Conservation (phyloP, 1,140 invertebrate species). For the Bombus haemorrhoidalis region DNA sequence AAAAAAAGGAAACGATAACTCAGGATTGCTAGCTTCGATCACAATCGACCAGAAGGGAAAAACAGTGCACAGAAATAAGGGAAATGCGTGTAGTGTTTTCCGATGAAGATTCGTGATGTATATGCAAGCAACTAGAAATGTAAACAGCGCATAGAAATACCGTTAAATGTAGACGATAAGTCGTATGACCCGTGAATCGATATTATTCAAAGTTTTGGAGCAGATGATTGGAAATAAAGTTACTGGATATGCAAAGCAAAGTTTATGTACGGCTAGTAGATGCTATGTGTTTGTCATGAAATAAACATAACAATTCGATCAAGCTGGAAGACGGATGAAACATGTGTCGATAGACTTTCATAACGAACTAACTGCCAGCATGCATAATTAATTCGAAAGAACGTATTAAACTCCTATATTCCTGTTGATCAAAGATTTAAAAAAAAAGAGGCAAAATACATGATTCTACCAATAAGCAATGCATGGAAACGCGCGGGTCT, state of each 20-base stretch:
- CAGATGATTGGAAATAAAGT: neutral
- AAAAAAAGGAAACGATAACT: neutral
- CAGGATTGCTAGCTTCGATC: neutral
- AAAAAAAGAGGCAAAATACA: neutral
- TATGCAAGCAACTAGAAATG: neutral
- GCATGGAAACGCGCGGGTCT: slow-evolving; percentile 40
- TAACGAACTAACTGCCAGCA: slow-evolving; percentile 55
- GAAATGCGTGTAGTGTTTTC: too few species aligned
- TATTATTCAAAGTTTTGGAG: neutral
- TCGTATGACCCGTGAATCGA: neutral
- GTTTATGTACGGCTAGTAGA: neutral
- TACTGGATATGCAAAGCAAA: neutral
- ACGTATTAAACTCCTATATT: slow-evolving; percentile 30
- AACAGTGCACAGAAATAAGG: neutral
- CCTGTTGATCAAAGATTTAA: neutral
- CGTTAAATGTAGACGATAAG: neutral
- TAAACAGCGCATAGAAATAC: slow-evolving; percentile 2
- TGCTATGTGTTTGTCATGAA: neutral
- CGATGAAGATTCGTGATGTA: neutral
- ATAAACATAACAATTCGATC: neutral
- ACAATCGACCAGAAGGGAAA: neutral
- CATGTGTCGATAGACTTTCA: slow-evolving; percentile 16
- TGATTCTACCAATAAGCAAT: neutral
- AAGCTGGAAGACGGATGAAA: slow-evolving; percentile 12
- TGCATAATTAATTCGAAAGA: slow-evolving; percentile 70